Percentiles rank a stretch among this genome's conserved stretches.
Conservation (phyloP, 2,113 vertebrate genomes). For the Dromaius novaehollandiae region DNA sequence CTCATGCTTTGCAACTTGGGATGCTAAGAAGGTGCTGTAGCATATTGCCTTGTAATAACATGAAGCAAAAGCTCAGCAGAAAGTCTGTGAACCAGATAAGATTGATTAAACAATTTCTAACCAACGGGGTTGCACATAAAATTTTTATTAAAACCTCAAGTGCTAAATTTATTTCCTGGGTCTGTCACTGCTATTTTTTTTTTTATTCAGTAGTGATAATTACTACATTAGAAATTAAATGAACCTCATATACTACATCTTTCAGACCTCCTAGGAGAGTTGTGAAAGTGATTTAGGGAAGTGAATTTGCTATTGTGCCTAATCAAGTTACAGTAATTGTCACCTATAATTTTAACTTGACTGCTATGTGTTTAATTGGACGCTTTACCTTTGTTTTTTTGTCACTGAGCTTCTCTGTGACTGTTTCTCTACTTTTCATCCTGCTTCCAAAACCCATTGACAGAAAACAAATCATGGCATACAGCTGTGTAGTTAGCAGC, state of each 20-base stretch:
- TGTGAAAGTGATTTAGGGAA: slow-evolving; percentile 71
- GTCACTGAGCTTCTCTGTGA: background rate
- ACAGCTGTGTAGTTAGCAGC: background rate
- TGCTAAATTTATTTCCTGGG: slow-evolving; percentile 74
- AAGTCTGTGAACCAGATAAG: slow-evolving; percentile 68
- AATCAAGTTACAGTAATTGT: slow-evolving; percentile 77
- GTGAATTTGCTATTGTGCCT: slow-evolving; percentile 69
- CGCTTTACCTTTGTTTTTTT: slow-evolving; percentile 41
- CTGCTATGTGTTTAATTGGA: slow-evolving; percentile 63
- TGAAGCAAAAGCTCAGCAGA: slow-evolving; percentile 59
- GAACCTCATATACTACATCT: slow-evolving; percentile 73
- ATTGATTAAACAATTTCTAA: slow-evolving; percentile 76
- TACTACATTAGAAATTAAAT: slow-evolving; percentile 80
- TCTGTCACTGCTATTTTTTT: slow-evolving; percentile 63
- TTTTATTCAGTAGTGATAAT: slow-evolving; percentile 72
- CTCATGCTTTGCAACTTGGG: background rate
- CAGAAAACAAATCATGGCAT: background rate
- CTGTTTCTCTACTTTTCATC: background rate
- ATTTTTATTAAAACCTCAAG: slow-evolving; percentile 75
- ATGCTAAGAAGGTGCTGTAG: slow-evolving; percentile 44
- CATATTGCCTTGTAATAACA: slow-evolving; percentile 55
- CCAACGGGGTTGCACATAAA: slow-evolving; percentile 70
- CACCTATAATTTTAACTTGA: slow-evolving; percentile 74
- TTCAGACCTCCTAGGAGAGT: slow-evolving; percentile 67
- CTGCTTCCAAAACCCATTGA: background rate